Evolutionary conservation across 2,797 vertebrate species (phyloP), one percentile per base, ranked within the genome.

Genomic region (Crenuchus spilurus): DNA sequence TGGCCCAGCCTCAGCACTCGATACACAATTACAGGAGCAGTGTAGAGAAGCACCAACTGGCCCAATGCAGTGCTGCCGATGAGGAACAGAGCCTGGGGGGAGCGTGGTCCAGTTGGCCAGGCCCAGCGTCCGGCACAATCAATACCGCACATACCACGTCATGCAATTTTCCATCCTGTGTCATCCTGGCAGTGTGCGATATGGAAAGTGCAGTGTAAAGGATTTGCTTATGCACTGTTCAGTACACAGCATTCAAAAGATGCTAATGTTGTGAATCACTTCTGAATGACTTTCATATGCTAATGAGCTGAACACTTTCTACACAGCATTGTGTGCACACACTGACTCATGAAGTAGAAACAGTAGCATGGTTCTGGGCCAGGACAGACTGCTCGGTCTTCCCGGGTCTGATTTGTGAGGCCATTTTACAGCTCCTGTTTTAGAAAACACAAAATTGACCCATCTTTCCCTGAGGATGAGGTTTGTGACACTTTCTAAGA

Each of bases 71-170:
- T 8, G 26, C 46, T 42, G 6, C 74, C 54, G 64, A 78, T 80
- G 79, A 71, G 81, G 77, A 64, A 70, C 44, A 49, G 70, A 72
- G 74, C 85, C 87, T 67, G 35, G 72, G 84, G 83, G 80, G 55
- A 44, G 28, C 58, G 63, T 81, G 74, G 55, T 74, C 51, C 71
- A 83, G 75, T 48, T 60, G 84, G 71, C 79, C 82, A 70, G 73
- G 74, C 54, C 58, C 20, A 63, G 33, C 7, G 18, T 44, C 28
- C 18, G 51, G 61, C 49, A 80, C 74, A 86, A 89, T 91, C 89
- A 85, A 91, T 92, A 83, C 73, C 67, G 66, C 51, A 60, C 70
- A 61, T n/a, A 54, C 51, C 82, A 77, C 60, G 42, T 88, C 87
- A 88, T 33, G 51, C 72, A 81, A 80, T 85, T 90, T 88, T 85